These are phyloP conservation scores for Dasyurus viverrinus DNA, from an alignment of 2,113 vertebrate genomes.

Conservation along the genomic window DNA sequence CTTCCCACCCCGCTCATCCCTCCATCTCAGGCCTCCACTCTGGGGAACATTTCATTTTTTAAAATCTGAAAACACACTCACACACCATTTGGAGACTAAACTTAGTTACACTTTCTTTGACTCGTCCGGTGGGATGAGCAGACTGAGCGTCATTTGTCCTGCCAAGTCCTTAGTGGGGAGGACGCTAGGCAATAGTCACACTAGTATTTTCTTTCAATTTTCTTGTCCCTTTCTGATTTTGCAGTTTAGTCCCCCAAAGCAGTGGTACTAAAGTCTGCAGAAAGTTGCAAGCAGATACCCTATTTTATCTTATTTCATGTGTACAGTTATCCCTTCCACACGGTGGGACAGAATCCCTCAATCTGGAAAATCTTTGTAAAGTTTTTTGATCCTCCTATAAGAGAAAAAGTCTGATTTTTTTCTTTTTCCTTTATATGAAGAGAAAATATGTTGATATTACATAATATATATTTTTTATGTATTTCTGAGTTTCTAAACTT, in stretches of 20 bases:
- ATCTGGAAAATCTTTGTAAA: background rate
- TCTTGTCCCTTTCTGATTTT: background rate
- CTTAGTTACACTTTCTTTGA: background rate
- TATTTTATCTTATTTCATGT: background rate
- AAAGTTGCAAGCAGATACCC: background rate
- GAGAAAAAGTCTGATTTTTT: background rate
- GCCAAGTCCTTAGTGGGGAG: background rate
- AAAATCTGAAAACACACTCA: background rate
- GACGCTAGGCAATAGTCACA: background rate
- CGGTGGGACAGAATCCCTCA: background rate
- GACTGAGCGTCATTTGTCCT: background rate
- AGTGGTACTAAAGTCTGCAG: background rate
- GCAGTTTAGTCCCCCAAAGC: background rate
- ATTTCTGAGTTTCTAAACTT: background rate
- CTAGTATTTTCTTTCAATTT: background rate
- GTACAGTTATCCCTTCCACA: background rate
- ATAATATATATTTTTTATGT: background rate
- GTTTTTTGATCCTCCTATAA: background rate
- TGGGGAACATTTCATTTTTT: background rate
- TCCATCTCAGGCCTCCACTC: background rate
- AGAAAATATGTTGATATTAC: background rate
- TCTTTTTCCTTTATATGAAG: background rate
- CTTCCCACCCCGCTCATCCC: background rate
- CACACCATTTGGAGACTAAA: background rate
- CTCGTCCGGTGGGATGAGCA: background rate